These are phyloP conservation scores for Tuta absoluta DNA, from an alignment of 2,888 invertebrate species.

Conservation along the genomic window DNA sequence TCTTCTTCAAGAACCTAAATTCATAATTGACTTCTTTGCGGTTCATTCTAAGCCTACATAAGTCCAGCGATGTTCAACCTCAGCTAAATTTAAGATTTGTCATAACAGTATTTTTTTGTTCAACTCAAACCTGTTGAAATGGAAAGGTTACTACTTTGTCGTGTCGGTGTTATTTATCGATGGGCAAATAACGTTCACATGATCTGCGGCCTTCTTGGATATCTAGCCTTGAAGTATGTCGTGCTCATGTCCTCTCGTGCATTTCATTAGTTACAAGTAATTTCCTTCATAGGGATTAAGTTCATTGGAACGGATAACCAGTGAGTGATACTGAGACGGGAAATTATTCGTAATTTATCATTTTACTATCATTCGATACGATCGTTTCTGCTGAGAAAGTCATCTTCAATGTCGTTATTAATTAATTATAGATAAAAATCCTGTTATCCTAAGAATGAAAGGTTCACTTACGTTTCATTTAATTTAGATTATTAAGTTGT, in stretches of 20 bases:
- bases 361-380: not conserved
- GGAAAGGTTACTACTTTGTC: not conserved
- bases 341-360: not conserved
- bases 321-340: not conserved
- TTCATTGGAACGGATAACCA: not conserved
- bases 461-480: too few relatives aligned
- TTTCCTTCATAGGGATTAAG: not conserved
- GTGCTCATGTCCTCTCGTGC: not conserved
- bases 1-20: not conserved
- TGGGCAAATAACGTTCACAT: not conserved
- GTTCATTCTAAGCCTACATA: not conserved
- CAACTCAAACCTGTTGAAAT: not conserved
- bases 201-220: not conserved
- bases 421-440: too few relatives aligned
- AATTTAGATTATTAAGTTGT: too few relatives aligned
- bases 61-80: too few relatives aligned
- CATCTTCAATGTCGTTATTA: too few relatives aligned
- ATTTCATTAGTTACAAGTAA: conserved; percentile 6
- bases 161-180: not conserved
- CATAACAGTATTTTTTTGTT: not conserved
- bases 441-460: too few relatives aligned
- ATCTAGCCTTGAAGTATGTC: conserved; percentile 8
- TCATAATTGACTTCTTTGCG: not conserved
- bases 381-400: not conserved
- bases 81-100: not conserved